Percentiles rank a stretch among this genome's conserved stretches.
Conservation (phyloP, 2,888 invertebrate species). For the Conchocele bisecta region DNA sequence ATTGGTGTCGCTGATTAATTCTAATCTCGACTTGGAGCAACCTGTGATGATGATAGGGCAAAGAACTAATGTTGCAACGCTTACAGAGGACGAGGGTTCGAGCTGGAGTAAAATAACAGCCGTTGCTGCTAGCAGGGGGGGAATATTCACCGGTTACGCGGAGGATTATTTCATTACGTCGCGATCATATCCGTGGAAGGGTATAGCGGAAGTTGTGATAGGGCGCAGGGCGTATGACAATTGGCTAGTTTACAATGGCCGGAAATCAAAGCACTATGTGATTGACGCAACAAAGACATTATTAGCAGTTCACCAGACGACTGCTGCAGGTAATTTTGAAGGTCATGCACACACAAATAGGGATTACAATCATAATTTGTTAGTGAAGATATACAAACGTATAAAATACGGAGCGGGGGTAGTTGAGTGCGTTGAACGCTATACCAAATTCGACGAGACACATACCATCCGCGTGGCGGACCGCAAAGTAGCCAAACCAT, state of each 20-base stretch:
- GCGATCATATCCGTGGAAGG: constrained; percentile 69
- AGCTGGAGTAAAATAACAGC: constrained; percentile 48
- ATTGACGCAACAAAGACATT: constrained; percentile 72
- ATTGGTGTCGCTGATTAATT: constrained; percentile 41
- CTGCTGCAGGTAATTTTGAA: constrained; percentile 69
- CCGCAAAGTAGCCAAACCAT: not conserved
- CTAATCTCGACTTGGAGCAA: constrained; percentile 28
- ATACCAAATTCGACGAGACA: constrained; percentile 37
- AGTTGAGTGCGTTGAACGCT: constrained; percentile 60
- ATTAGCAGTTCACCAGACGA: constrained; percentile 75
- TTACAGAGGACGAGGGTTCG: constrained; percentile 59
- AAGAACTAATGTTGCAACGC: constrained; percentile 67
- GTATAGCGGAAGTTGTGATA: constrained; percentile 74
- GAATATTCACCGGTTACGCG: constrained; percentile 68
- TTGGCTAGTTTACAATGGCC: constrained; percentile 72
- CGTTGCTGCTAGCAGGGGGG: constrained; percentile 61
- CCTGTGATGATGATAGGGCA: constrained; percentile 63
- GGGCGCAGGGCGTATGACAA: constrained; percentile 77
- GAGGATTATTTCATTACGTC: constrained; percentile 75
- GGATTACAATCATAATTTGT: constrained; percentile 67
- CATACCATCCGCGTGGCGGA: not conserved
- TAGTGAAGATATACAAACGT: constrained; percentile 59
- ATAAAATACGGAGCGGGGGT: constrained; percentile 66
- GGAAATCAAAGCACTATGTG: constrained; percentile 60
- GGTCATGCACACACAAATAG: constrained; percentile 63